Base-by-base conservation (phyloP, 1,140 invertebrate species). In the Diachasma alloeum region DNA sequence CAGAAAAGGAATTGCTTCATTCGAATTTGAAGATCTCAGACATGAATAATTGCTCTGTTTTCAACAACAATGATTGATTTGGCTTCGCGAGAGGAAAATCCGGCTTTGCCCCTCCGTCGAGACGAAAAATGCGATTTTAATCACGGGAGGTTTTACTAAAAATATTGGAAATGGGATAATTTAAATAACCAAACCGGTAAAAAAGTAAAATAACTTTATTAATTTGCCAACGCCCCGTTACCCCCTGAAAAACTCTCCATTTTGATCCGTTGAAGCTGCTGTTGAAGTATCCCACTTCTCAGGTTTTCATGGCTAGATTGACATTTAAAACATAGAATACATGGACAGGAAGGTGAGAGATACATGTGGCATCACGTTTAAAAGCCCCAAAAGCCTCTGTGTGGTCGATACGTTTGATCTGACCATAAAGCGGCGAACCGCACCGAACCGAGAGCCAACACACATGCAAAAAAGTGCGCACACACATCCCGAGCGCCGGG, bases 331-430 rank as follows among this genome's bases (percentile, higher is more conserved):
- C 22, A 10, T 11, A 37, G 36, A 66, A 10, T 19, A 31, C 31
- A 31, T 31, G 0, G 10, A 48, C 31, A 42, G 8, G 46, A 31
- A 31, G 31, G 56, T 37, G 44, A 42, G 66, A 37, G 10, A 46
- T 46, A 46, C 44, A 46, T 46, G 44, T 46, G 44, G 70, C 66
- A 72, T 9, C 15, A 22, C 56, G 70, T 77, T 77, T 73, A n/a
- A 83, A 81, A 83, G 73, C 86, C 83, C 46, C 84, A 84, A 86
- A 85, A 80, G 24, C 63, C 11, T 78, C 84, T 31, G 39, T 36
- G 83, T 73, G 83, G 85, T 83, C 82, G 81, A 85, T 86, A 85
- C 83, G 82, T 87, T 87, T 86, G 84, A 86, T 87, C 83, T 80
- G 79, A 63, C 72, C 73, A 81, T 79, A 77, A 80, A 48, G 74